Base-by-base conservation (phyloP, 2,113 vertebrate genomes). In the Bostrychus sinensis region DNA sequence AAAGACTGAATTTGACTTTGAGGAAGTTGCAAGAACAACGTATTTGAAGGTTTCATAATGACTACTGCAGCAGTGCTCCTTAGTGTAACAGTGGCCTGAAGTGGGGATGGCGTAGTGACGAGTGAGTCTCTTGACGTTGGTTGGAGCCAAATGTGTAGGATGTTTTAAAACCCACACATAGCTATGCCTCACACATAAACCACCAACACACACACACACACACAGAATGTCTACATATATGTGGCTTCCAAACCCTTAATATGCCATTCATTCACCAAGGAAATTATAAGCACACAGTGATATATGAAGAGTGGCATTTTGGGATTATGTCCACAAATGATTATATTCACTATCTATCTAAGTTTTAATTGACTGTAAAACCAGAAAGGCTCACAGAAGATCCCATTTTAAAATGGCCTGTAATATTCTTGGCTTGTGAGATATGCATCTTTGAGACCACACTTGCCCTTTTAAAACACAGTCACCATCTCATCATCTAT, bases 401-500 rank as follows among this genome's bases (percentile, higher is more conserved):
- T 10, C 25, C 25, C 14, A 51, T 28, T 30, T 30, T 51, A 10
- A 51, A 30, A 51, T 25, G 2, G 22, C 13, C 25, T 51, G 48
- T 30, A n/a, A 51, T 51, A 51, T 51, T 28, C 25, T 50, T 28
- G 25, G 48, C 13, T n/a, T 51, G 25, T 51, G 48, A 51, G 48
- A 30, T 30, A 28, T 60, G 19, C 42, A 23, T 54, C 14, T 38
- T 36, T 55, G 38, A 17, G 20, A 70, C 1, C 3, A 59, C 41
- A 61, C 50, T 48, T n/a, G 1, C 26, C n/a, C 17, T 53, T 38
- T 51, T 38, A 23, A 17, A 53, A 28, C 32, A 19, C 37, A 53
- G 5, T 22, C 46, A 50, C 22, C 46, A 51, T 37, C 50, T 51
- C 53, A 42, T 62, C 53, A 43, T 69, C 45, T 10, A 16, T 4